A percentile compares a stretch with the other conserved stretches of the same genome.
phyloP scores from a whole-genome alignment of 2,888 invertebrate genomes.

The Aleiodes testaceus region DNA sequence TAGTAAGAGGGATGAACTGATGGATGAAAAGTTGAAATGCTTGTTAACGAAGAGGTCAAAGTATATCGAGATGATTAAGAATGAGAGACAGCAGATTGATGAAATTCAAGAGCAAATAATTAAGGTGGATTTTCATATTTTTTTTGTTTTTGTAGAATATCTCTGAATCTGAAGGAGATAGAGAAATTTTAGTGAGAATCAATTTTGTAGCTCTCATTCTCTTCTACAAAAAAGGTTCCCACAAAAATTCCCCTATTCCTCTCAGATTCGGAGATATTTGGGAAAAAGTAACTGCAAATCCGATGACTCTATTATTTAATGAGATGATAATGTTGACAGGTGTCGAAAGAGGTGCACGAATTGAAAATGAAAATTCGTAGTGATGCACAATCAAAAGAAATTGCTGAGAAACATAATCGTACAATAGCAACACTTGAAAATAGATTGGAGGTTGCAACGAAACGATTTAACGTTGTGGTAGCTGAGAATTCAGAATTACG shows the following conservation, averaged over 20 bases:
- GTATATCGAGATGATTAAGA: conserved; percentile 74
- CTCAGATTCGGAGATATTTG: no score
- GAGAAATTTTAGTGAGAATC: no score
- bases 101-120: conserved; percentile 76
- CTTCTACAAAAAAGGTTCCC: no score
- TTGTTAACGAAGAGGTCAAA: conserved; percentile 77
- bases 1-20: conserved; percentile 75
- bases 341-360: conserved; percentile 71
- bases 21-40: conserved; percentile 74
- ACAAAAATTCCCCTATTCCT: no score
- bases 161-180: neutral
- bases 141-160: neutral
- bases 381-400: conserved; percentile 73
- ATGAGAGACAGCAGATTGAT: conserved; percentile 74
- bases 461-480: conserved; percentile 84
- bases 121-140: conserved; percentile 69
- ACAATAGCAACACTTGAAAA: conserved; percentile 81
- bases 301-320: neutral
- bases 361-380: conserved; percentile 72
- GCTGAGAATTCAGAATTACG: conserved; percentile 83
- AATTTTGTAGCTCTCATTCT: no score
- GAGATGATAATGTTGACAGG: conserved; percentile 58
- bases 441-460: conserved; percentile 83
- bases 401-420: conserved; percentile 74
- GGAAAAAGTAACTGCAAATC: neutral